Evolutionary conservation across 2,888 invertebrate genomes (phyloP).

Genomic region (Clitarchus hookeri): DNA sequence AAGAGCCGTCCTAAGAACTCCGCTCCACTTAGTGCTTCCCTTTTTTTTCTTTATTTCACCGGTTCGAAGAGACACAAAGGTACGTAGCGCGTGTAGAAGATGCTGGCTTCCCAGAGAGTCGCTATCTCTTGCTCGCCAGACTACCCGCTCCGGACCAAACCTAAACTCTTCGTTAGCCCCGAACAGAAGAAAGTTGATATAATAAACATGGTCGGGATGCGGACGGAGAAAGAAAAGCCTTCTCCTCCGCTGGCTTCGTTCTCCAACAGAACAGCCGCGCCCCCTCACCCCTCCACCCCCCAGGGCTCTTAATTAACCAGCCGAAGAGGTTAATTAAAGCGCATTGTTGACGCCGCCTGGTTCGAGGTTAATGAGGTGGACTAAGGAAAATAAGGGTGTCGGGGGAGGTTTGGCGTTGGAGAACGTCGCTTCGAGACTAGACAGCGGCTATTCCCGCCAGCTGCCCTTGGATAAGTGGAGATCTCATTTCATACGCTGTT

Average conservation of each 20-base stretch:
- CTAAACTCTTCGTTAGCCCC: neutral
- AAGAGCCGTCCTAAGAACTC: too few species aligned
- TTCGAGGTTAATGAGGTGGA: neutral
- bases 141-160: neutral
- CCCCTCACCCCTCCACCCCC: neutral
- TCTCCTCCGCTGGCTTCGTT: neutral
- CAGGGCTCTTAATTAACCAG: constrained; percentile 6
- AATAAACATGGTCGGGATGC: neutral
- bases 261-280: neutral
- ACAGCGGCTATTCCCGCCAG: neutral
- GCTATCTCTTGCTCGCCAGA: neutral
- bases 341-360: constrained; percentile 8
- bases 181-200: neutral
- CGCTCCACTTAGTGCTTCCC: too few species aligned
- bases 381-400: neutral
- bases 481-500: too few species aligned
- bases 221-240: neutral
- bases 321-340: neutral
- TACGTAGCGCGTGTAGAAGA: too few species aligned
- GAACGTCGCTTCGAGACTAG: neutral
- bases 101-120: neutral
- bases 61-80: too few species aligned
- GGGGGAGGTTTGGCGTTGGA: neutral
- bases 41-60: too few species aligned
- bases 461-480: too few species aligned